phyloP scores from a whole-genome alignment of 2,113 vertebrate genomes.

The Bungarus multicinctus region DNA sequence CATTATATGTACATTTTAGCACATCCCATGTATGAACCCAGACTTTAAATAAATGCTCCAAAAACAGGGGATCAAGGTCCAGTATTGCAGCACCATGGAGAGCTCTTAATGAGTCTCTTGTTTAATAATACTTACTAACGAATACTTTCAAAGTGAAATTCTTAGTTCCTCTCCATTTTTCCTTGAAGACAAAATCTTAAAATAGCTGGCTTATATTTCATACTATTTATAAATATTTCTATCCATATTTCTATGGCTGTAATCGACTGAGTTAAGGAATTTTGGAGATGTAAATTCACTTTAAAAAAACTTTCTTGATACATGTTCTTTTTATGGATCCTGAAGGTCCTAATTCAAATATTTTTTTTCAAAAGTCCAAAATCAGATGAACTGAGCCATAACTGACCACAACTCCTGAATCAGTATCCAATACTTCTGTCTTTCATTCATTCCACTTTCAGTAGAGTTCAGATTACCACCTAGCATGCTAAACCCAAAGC shows the following conservation, averaged over 20 bases:
- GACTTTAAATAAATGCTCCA: neutral
- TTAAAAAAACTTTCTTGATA: neutral
- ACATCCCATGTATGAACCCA: neutral
- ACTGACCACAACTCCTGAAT: neutral
- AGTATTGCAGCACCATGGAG: neutral
- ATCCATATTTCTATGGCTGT: neutral
- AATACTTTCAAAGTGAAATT: neutral
- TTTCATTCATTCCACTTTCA: neutral
- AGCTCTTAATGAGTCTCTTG: neutral
- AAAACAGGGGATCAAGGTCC: neutral
- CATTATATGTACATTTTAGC: neutral
- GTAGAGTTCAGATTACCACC: neutral
- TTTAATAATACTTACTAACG: neutral
- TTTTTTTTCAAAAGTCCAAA: neutral
- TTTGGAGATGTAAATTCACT: neutral
- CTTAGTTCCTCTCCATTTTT: neutral
- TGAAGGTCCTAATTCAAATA: neutral
- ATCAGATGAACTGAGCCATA: neutral
- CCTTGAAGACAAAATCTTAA: neutral
- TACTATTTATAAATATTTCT: neutral
- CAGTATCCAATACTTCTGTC: neutral
- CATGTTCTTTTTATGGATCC: neutral
- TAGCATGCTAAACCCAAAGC: neutral
- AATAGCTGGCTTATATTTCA: neutral
- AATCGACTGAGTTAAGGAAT: neutral